phyloP scores from a whole-genome alignment of 2,888 invertebrate species.

The Nysson spinosus region DNA sequence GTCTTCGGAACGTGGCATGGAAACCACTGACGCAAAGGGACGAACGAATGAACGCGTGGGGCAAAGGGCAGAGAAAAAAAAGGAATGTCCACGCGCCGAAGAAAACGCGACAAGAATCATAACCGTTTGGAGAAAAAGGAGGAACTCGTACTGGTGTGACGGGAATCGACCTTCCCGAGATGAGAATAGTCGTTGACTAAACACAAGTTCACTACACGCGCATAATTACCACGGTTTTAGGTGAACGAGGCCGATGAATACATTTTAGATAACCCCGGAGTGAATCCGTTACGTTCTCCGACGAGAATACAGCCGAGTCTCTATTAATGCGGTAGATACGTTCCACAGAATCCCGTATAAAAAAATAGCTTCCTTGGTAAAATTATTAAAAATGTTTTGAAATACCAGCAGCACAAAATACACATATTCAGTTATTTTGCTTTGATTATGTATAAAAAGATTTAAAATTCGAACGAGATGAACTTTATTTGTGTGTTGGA shows the following conservation, averaged over 20 bases:
- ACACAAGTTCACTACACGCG: neutral
- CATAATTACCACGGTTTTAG: neutral
- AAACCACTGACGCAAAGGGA: neutral
- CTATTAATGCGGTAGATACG: too few species aligned
- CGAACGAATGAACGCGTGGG: slow-evolving; percentile 6
- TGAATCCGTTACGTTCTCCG: neutral
- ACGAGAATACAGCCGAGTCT: too few species aligned
- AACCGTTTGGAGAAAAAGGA: slow-evolving; percentile 9
- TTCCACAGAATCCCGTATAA: too few species aligned
- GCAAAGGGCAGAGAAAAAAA: slow-evolving; percentile 13
- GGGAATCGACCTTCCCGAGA: slow-evolving; percentile 4
- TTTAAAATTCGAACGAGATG: too few species aligned
- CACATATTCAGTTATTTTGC: too few species aligned
- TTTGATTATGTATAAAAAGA: too few species aligned
- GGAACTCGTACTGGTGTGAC: too few species aligned
- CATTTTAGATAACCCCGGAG: neutral
- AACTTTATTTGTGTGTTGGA: too few species aligned
- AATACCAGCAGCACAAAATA: too few species aligned
- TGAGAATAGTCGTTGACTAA: neutral
- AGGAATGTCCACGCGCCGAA: slow-evolving; percentile 16
- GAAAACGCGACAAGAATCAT: slow-evolving; percentile 15
- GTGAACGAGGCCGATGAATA: neutral
- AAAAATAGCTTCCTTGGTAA: too few species aligned
- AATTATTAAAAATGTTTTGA: too few species aligned
- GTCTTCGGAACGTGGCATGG: too few species aligned